These are phyloP conservation scores for Agrotis ipsilon DNA, from an alignment of 2,888 invertebrate species.

Conservation along the genomic window DNA sequence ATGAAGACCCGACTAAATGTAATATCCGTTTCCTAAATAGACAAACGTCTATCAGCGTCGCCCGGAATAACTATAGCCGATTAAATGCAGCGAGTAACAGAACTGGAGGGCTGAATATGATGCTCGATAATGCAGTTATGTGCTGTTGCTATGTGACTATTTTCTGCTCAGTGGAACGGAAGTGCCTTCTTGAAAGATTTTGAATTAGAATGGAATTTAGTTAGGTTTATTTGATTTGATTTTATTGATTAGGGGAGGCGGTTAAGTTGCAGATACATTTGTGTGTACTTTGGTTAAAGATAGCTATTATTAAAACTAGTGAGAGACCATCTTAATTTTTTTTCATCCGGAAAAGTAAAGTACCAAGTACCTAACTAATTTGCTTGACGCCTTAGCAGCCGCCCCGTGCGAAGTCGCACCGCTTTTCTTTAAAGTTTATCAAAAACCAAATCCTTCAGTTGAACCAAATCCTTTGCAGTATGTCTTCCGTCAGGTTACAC, in stretches of 20 bases:
- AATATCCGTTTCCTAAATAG: constrained; percentile 91
- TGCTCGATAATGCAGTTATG: constrained; percentile 62
- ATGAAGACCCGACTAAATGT: constrained; percentile 90
- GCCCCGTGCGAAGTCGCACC: not conserved
- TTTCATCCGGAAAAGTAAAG: not conserved
- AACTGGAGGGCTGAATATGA: constrained; percentile 71
- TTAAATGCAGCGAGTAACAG: constrained; percentile 81
- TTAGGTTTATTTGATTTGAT: constrained; percentile 27
- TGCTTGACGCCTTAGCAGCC: not conserved
- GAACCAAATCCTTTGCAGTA: constrained; percentile 26
- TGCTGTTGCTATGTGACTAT: constrained; percentile 67
- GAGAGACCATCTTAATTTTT: not conserved
- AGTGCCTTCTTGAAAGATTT: constrained; percentile 63
- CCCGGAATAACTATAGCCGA: constrained; percentile 89
- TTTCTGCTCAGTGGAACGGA: constrained; percentile 68
- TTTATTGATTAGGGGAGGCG: not conserved
- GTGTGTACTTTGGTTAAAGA: not conserved
- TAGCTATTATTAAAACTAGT: not conserved
- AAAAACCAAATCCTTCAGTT: too few species aligned
- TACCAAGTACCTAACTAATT: too few species aligned
- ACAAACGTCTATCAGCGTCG: constrained; percentile 89
- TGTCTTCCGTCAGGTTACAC: constrained; percentile 54
- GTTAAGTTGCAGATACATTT: not conserved
- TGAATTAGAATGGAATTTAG: constrained; percentile 51
- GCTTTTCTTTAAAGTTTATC: constrained; percentile 2